Conservation (phyloP, 92 coral and sea anemone species). For the Epizoanthus stellaris region DNA sequence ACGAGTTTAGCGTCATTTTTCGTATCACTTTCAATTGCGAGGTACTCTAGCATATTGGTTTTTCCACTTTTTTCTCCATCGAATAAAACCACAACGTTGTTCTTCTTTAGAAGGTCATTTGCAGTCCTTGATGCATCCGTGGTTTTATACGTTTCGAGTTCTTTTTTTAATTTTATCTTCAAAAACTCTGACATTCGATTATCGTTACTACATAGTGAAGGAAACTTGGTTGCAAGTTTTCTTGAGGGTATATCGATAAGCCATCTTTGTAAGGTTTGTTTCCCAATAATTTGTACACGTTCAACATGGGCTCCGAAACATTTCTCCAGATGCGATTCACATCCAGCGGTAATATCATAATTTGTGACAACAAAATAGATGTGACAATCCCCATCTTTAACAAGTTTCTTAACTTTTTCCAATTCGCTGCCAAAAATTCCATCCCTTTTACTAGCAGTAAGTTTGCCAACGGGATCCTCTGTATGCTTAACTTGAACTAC, state of each 20-base stretch:
- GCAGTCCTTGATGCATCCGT: neutral
- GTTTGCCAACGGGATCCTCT: neutral
- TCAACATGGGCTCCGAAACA: neutral
- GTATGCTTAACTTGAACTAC: neutral
- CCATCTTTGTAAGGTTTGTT: neutral
- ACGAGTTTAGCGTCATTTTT: neutral
- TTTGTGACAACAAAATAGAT: neutral
- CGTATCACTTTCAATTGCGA: neutral
- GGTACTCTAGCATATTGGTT: neutral
- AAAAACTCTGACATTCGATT: neutral
- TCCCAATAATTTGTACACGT: conserved; percentile 1
- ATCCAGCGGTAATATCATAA: neutral
- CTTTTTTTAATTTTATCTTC: neutral
- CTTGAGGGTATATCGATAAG: neutral
- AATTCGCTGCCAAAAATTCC: no score
- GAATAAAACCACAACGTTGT: neutral
- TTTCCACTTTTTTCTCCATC: neutral
- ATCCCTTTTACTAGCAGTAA: no score
- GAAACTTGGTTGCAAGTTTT: neutral
- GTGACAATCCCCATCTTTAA: neutral
- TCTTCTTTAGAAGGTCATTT: neutral
- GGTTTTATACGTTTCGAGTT: neutral
- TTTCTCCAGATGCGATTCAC: neutral
- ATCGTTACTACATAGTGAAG: neutral
- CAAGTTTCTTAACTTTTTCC: neutral